Evolutionary conservation across 1,140 invertebrate genomes (phyloP).

Genomic region (Drosophila takahashii): DNA sequence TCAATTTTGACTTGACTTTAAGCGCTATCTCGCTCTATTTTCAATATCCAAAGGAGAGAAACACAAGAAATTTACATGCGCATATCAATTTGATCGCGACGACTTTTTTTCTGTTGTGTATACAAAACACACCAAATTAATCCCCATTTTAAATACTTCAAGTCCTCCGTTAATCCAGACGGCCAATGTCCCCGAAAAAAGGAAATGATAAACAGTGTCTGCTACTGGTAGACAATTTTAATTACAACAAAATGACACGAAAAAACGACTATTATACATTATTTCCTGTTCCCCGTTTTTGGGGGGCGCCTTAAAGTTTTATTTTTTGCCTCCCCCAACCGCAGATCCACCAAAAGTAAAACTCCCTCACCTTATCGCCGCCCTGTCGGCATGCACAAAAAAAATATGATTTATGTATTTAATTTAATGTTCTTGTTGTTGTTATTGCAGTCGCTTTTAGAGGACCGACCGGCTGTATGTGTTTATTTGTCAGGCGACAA

Average conservation of each 20-base stretch:
- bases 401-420: constrained; percentile 82
- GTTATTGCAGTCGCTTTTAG: constrained; percentile 50
- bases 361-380: constrained; percentile 39
- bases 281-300: constrained; percentile 20
- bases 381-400: constrained; percentile 61
- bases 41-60: too few species aligned
- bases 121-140: not conserved
- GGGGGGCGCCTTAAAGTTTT: constrained; percentile 32
- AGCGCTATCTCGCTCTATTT: too few species aligned
- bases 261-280: constrained; percentile 25
- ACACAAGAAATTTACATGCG: too few species aligned
- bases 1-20: too few species aligned
- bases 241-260: constrained; percentile 60
- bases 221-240: constrained; percentile 65
- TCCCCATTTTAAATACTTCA: constrained; percentile 15
- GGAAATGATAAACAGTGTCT: constrained; percentile 64
- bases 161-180: constrained; percentile 19
- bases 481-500: constrained; percentile 82
- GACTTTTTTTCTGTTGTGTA: too few species aligned
- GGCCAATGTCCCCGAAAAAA: constrained; percentile 43
- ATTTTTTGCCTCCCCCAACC: not conserved
- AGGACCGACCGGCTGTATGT: constrained; percentile 51
- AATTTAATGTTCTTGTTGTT: constrained; percentile 76
- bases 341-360: constrained; percentile 3
- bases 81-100: too few species aligned